Evolutionary conservation across 2,888 invertebrate species (phyloP).

Genomic region (Dryomyza anilis): DNA sequence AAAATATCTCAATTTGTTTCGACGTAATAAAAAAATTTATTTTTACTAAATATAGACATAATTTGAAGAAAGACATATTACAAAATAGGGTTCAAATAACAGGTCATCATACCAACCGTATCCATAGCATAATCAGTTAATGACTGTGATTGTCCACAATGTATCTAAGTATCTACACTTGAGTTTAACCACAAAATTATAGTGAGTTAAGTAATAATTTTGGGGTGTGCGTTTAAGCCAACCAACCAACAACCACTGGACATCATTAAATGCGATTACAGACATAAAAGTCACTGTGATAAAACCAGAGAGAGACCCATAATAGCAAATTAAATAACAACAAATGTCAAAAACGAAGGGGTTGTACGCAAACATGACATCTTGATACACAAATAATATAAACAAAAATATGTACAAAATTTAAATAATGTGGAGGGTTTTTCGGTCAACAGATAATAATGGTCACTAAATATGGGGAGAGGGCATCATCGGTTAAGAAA

Average conservation of each 20-base stretch:
- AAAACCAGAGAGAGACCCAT: neutral
- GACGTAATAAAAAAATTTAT: too few species aligned
- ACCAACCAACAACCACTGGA: neutral
- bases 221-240: neutral
- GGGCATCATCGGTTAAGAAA: neutral
- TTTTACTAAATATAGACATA: too few species aligned
- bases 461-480: neutral
- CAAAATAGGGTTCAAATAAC: too few species aligned
- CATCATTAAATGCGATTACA: constrained; percentile 2
- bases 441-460: constrained; percentile 6
- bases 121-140: too few species aligned
- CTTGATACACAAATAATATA: neutral
- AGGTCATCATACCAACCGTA: too few species aligned
- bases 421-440: constrained; percentile 1
- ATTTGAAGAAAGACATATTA: too few species aligned
- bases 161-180: too few species aligned
- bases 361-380: constrained; percentile 14
- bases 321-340: constrained; percentile 12
- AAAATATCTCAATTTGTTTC: too few species aligned
- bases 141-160: too few species aligned
- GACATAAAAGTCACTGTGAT: neutral
- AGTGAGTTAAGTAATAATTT: neutral
- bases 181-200: constrained; percentile 2
- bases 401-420: constrained; percentile 1
- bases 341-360: constrained; percentile 15